phyloP scores from a whole-genome alignment of 1,140 invertebrate species.

The Conus betulinus region DNA sequence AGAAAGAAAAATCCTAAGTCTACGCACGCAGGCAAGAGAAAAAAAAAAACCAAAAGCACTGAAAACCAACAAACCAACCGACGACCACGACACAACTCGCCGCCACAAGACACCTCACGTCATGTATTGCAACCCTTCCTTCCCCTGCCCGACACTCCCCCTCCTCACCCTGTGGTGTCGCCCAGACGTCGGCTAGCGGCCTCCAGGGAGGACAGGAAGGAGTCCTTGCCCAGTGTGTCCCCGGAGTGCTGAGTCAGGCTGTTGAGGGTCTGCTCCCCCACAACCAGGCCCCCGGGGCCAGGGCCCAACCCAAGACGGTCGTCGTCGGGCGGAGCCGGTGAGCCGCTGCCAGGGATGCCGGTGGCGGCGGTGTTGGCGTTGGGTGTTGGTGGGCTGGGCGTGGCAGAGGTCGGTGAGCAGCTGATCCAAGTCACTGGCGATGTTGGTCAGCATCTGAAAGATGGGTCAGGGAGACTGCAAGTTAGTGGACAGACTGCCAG shows the following conservation, averaged over 20 bases:
- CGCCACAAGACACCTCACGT: not conserved
- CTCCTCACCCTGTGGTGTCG: slow-evolving; percentile 19
- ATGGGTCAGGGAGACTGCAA: too few species aligned
- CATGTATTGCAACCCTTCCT: not conserved
- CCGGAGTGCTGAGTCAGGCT: slow-evolving; percentile 25
- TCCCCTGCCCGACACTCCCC: not conserved
- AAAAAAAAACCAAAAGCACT: not conserved
- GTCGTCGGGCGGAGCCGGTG: not conserved
- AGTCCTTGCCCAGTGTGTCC: slow-evolving; percentile 33
- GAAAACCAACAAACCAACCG: not conserved
- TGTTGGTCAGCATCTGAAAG: slow-evolving; percentile 83
- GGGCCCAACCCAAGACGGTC: not conserved
- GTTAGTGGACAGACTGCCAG: too few species aligned
- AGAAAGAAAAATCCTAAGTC: too few species aligned
- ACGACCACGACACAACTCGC: not conserved
- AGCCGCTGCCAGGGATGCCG: not conserved
- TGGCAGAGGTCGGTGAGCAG: slow-evolving; percentile 83
- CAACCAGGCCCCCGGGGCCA: not conserved
- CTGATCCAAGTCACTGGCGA: slow-evolving; percentile 84
- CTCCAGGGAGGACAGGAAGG: slow-evolving; percentile 32
- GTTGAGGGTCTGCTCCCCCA: not conserved
- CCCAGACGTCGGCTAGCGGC: slow-evolving; percentile 3
- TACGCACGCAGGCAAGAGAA: not conserved
- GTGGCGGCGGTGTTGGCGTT: not conserved
- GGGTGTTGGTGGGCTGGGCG: slow-evolving; percentile 49